A percentile compares a stretch with the other conserved stretches of the same genome.
Evolutionary conservation across 2,113 vertebrate species (phyloP).

Genomic region (Burhinus bistriatus): DNA sequence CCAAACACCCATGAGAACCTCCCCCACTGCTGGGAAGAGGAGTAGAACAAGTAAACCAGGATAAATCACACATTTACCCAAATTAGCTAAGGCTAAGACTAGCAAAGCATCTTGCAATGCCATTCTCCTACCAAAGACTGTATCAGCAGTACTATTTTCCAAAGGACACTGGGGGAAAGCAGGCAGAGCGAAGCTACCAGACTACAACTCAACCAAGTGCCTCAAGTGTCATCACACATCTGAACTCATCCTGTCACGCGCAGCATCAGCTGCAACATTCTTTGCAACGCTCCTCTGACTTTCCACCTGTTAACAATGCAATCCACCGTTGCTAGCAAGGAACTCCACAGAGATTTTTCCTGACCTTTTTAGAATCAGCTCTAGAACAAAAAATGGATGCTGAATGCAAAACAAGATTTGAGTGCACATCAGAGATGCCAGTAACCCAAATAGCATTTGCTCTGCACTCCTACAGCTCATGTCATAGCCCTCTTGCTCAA

Average conservation of each 20-base stretch:
- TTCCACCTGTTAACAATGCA: background rate
- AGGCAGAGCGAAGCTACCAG: background rate
- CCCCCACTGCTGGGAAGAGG: background rate
- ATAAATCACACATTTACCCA: background rate
- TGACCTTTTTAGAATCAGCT: background rate
- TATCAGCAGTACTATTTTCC: background rate
- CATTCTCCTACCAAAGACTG: background rate
- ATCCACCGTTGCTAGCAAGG: background rate
- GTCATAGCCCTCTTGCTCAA: background rate
- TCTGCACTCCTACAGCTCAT: background rate
- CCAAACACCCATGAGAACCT: background rate
- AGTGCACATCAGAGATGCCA: background rate
- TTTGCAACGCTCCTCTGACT: background rate
- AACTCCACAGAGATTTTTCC: background rate
- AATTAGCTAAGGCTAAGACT: background rate
- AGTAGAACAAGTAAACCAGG: background rate
- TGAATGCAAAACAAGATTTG: background rate
- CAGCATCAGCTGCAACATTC: background rate
- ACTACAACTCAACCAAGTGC: background rate
- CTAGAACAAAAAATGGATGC: background rate
- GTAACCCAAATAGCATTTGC: background rate
- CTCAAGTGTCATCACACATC: background rate
- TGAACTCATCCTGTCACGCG: background rate
- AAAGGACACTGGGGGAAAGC: background rate
- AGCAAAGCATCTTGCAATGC: background rate